phyloP scores from a whole-genome alignment of 2,113 vertebrate genomes.

The Mesitornis unicolor region DNA sequence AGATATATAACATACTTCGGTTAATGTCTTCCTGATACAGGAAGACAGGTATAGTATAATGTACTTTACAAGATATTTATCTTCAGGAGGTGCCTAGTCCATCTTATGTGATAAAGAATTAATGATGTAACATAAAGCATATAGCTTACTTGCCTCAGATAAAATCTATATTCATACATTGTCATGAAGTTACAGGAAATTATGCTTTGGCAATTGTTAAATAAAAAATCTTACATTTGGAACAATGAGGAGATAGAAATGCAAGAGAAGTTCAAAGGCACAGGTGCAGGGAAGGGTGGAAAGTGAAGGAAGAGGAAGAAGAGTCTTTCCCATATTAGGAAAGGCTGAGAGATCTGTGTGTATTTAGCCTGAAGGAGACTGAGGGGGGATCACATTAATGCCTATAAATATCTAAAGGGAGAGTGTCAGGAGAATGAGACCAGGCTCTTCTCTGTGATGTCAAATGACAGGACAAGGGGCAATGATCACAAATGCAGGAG shows the following conservation, averaged over 20 bases:
- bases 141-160: neutral
- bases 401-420: too few species aligned
- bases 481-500: too few species aligned
- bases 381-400: too few species aligned
- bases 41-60: neutral
- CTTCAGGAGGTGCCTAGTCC: neutral
- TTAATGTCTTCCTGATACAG: neutral
- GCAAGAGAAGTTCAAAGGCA: neutral
- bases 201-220: neutral
- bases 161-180: neutral
- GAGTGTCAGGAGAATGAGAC: too few species aligned
- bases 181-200: neutral
- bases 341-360: too few species aligned
- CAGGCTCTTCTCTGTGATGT: too few species aligned
- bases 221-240: neutral
- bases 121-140: neutral
- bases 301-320: neutral
- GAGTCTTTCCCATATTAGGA: too few species aligned
- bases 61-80: neutral
- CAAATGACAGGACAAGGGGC: too few species aligned
- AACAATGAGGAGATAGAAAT: neutral
- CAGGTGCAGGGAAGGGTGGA: rapidly evolving
- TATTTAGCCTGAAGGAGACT: too few species aligned
- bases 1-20: neutral
- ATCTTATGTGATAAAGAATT: neutral